Evolutionary conservation across 2,113 vertebrate genomes (phyloP).

Genomic region (Notothenia coriiceps): DNA sequence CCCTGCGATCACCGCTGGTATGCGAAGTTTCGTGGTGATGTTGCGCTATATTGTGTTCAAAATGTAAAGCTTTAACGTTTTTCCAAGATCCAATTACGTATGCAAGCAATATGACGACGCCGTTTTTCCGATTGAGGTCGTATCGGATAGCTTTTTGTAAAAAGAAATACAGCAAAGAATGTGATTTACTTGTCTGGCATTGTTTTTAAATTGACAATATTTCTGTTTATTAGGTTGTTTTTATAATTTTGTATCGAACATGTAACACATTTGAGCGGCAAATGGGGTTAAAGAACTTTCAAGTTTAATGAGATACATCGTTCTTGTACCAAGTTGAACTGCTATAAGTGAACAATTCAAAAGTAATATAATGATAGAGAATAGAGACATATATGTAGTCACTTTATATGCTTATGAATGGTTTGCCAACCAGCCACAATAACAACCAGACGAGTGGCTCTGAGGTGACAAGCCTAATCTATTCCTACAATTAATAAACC

Average conservation of each 20-base stretch:
- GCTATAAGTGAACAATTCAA: not conserved
- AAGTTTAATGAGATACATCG: not conserved
- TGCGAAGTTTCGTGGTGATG: slow-evolving; percentile 45
- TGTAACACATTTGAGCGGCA: accelerated
- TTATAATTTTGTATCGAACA: not conserved
- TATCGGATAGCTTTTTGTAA: not conserved
- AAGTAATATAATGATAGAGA: not conserved
- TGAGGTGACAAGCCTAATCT: slow-evolving; percentile 58
- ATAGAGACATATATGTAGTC: not conserved
- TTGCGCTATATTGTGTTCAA: slow-evolving; percentile 41
- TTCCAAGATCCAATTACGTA: slow-evolving; percentile 19
- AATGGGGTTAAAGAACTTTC: not conserved
- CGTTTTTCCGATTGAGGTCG: not conserved
- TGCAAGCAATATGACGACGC: not conserved
- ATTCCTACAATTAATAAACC: slow-evolving; percentile 67
- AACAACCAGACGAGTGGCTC: slow-evolving; percentile 34
- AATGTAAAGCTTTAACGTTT: slow-evolving; percentile 24
- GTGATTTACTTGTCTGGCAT: not conserved
- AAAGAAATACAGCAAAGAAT: not conserved
- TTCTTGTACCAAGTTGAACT: not conserved
- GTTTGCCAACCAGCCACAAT: not conserved
- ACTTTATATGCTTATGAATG: not conserved
- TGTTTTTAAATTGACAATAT: not conserved
- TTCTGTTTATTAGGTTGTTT: not conserved
- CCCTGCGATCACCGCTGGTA: slow-evolving; percentile 66